These are phyloP conservation scores for Ictalurus furcatus DNA, from an alignment of 2,113 vertebrate species.

Conservation along the genomic window DNA sequence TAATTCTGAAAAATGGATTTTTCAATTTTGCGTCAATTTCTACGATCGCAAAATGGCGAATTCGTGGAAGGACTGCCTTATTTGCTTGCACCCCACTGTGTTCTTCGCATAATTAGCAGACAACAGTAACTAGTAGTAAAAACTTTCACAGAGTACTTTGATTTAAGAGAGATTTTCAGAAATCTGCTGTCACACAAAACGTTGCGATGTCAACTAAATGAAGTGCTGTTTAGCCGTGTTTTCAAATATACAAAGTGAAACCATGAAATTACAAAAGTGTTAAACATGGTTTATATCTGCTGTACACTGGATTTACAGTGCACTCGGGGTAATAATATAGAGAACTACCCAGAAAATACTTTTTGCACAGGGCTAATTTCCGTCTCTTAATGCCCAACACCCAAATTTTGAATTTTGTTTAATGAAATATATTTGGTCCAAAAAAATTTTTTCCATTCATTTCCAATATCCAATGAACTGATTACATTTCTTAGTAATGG, in stretches of 20 bases:
- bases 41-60: too few relatives aligned
- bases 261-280: not conserved
- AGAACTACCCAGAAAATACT: not conserved
- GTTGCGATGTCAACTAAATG: not conserved
- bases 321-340: not conserved
- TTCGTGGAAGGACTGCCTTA: not conserved
- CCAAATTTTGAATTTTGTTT: not conserved
- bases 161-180: not conserved
- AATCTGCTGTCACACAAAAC: not conserved
- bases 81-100: not conserved
- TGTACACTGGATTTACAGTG: not conserved
- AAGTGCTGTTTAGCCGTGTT: not conserved
- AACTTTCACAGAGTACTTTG: not conserved
- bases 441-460: not conserved
- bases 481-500: not conserved
- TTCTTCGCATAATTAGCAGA: not conserved
- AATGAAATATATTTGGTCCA: not conserved
- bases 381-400: not conserved
- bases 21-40: too few relatives aligned
- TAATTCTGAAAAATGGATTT: too few relatives aligned
- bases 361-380: not conserved
- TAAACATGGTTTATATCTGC: not conserved
- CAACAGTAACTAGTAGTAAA: not conserved
- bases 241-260: not conserved
- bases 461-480: not conserved